Conservation (phyloP, 1,140 invertebrate genomes). For the Andrena cerasifolii region DNA sequence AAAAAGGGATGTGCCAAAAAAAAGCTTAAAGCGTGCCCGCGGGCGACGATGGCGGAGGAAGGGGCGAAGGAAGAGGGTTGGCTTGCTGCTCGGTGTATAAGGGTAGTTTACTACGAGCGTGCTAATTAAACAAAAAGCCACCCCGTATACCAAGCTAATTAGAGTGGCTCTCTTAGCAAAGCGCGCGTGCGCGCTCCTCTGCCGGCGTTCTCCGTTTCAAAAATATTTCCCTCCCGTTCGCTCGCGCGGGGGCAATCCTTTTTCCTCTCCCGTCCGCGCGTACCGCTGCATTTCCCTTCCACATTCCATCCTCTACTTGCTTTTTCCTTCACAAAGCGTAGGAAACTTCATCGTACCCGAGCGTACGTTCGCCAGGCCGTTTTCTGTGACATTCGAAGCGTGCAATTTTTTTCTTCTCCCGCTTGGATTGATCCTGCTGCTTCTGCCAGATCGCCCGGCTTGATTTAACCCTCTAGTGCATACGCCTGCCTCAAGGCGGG, state of each 20-base stretch:
- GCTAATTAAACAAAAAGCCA: conserved; percentile 79
- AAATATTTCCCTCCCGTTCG: conserved; percentile 65
- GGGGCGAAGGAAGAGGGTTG: conserved; percentile 6
- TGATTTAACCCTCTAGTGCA: too few relatives aligned
- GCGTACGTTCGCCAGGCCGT: too few relatives aligned
- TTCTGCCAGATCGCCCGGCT: too few relatives aligned
- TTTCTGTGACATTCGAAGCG: too few relatives aligned
- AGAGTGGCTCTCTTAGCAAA: conserved; percentile 69
- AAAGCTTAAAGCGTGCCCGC: conserved; percentile 35
- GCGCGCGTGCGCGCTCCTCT: too few relatives aligned
- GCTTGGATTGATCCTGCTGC: too few relatives aligned
- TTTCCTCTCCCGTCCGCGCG: conserved; percentile 14
- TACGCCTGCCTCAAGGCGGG: too few relatives aligned
- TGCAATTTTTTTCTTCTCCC: too few relatives aligned
- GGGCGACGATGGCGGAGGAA: neutral
- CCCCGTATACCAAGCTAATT: conserved; percentile 75
- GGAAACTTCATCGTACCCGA: conserved; percentile 27
- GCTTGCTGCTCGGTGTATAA: conserved; percentile 34
- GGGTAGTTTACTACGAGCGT: conserved; percentile 72
- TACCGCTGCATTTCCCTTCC: conserved; percentile 28
- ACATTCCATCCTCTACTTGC: neutral
- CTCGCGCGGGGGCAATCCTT: conserved; percentile 33
- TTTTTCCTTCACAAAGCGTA: conserved; percentile 12
- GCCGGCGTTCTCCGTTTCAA: conserved; percentile 68
- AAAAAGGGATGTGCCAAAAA: conserved; percentile 10